Conservation (phyloP, 2,888 invertebrate genomes). For the Drosophila setosimentum region DNA sequence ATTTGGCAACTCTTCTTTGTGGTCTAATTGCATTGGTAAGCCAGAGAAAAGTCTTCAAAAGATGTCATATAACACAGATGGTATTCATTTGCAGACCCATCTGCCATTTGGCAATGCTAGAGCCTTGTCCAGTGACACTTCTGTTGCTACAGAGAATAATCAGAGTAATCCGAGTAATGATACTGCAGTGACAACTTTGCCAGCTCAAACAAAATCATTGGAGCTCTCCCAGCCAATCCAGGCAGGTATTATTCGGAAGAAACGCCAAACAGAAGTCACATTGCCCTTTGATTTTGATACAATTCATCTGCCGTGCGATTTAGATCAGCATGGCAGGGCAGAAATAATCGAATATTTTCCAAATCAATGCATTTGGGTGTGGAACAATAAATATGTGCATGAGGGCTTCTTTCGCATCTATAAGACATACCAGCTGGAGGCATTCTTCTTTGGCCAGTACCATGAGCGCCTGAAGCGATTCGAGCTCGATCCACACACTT, state of each 20-base stretch:
- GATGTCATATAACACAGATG: no score
- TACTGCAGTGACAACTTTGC: constrained; percentile 2
- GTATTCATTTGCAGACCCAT: constrained; percentile 1
- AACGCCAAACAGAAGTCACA: constrained; percentile 10
- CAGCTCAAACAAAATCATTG: neutral
- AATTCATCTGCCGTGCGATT: constrained; percentile 48
- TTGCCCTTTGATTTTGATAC: constrained; percentile 40
- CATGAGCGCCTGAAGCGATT: constrained; percentile 50
- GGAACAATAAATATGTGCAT: constrained; percentile 41
- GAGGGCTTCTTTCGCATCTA: constrained; percentile 43
- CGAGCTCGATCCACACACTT: constrained; percentile 86
- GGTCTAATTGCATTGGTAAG: constrained; percentile 28
- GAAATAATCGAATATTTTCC: constrained; percentile 22
- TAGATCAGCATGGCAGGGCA: constrained; percentile 38
- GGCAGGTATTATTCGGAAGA: constrained; percentile 21
- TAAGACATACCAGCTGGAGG: constrained; percentile 53
- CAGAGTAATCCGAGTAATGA: neutral
- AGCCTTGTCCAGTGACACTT: constrained; percentile 3
- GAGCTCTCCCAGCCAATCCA: constrained; percentile 4
- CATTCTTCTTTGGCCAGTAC: constrained; percentile 50
- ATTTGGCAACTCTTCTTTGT: neutral
- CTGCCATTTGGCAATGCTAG: constrained; percentile 1
- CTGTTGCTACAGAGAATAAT: neutral
- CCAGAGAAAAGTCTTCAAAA: neutral
- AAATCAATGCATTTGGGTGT: constrained; percentile 47